Conservation (phyloP, 2,113 vertebrate species). For the Sorex fumeus region DNA sequence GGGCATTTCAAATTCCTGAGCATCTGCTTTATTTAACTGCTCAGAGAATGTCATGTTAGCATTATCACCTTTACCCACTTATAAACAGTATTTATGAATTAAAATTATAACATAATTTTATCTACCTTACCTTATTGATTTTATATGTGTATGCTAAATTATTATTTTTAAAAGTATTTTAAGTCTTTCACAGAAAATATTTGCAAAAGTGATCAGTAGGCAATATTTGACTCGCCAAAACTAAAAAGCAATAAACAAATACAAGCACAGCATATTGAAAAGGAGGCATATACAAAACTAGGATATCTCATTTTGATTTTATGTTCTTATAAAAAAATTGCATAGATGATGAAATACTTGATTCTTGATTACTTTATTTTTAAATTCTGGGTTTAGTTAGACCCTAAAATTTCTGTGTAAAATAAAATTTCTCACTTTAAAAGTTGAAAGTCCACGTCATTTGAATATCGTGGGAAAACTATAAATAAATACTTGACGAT, state of each 20-base stretch:
- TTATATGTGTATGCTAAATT: background rate
- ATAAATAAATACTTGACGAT: background rate
- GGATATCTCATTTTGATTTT: background rate
- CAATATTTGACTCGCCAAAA: background rate
- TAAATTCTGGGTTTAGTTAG: background rate
- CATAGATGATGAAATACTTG: background rate
- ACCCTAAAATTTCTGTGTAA: background rate
- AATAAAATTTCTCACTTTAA: background rate
- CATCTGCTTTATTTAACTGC: slow-evolving; percentile 60
- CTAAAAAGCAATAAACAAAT: background rate
- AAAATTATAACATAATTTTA: slow-evolving; percentile 14
- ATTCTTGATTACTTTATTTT: background rate
- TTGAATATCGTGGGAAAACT: background rate
- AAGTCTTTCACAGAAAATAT: slow-evolving; percentile 1
- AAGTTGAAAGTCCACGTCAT: slow-evolving; percentile 1
- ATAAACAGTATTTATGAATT: slow-evolving; percentile 36
- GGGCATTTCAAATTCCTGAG: slow-evolving; percentile 48
- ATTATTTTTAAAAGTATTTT: background rate
- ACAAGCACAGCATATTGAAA: background rate
- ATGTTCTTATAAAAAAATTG: background rate
- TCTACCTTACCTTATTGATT: background rate
- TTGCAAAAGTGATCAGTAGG: background rate
- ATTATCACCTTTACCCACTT: slow-evolving; percentile 14
- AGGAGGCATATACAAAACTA: background rate
- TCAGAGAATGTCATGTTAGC: slow-evolving; percentile 46